Percentiles rank a stretch among this genome's conserved stretches.
phyloP scores from a whole-genome alignment of 1,140 invertebrate genomes.

The Drosophila mauritiana region DNA sequence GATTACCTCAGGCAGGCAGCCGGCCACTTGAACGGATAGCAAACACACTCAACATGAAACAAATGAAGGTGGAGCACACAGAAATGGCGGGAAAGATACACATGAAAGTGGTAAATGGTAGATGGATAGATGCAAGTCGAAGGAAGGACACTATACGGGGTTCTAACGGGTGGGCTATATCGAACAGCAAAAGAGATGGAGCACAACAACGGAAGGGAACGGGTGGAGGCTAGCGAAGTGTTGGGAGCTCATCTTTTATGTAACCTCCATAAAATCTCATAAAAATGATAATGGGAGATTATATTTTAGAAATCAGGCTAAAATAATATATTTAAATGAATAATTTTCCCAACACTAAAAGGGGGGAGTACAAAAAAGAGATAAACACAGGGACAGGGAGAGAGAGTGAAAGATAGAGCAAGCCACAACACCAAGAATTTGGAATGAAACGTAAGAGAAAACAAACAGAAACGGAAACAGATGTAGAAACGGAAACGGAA shows the following conservation, averaged over 20 bases:
- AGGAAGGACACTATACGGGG: background rate
- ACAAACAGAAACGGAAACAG: background rate
- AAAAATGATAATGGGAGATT: too few species aligned
- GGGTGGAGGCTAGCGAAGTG: background rate
- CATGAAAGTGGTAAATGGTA: conserved; percentile 3
- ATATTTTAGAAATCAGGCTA: too few species aligned
- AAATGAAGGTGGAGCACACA: conserved; percentile 18
- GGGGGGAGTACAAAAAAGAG: background rate
- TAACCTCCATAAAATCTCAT: background rate
- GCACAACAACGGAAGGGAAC: conserved; percentile 4
- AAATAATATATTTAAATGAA: too few species aligned
- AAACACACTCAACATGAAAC: conserved; percentile 14
- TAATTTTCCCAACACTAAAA: conserved; percentile 17
- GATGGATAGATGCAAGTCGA: conserved; percentile 13
- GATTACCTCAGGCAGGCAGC: conserved; percentile 46
- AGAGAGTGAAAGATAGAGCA: conserved; percentile 7
- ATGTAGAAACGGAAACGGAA: background rate
- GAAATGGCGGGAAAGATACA: conserved; percentile 8
- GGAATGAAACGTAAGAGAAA: conserved; percentile 1
- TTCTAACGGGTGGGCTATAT: background rate
- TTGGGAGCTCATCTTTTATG: background rate
- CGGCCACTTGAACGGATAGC: conserved; percentile 53
- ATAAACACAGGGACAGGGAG: background rate
- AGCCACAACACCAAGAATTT: conserved; percentile 25
- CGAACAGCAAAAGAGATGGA: conserved; percentile 13